Evolutionary conservation across 2,888 invertebrate genomes (phyloP).

Genomic region (Rhogogaster chlorosoma): DNA sequence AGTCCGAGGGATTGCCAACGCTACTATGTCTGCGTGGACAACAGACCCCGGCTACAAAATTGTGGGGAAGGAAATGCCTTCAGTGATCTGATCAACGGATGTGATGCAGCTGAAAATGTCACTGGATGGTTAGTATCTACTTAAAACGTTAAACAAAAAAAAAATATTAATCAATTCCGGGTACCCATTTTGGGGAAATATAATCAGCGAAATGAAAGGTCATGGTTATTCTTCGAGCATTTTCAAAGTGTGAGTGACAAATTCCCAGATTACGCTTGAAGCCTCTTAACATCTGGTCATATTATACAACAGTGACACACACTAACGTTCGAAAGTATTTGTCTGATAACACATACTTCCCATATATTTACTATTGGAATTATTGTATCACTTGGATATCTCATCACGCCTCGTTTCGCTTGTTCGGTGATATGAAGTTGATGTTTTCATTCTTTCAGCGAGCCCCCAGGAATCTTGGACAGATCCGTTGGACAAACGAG

Average conservation of each 20-base stretch:
- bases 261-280: not conserved
- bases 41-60: slow-evolving; percentile 85
- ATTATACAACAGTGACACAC: not conserved
- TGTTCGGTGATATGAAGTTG: not conserved
- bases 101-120: slow-evolving; percentile 90
- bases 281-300: not conserved
- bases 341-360: not conserved
- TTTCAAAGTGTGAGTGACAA: not conserved
- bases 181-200: not conserved
- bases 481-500: not conserved
- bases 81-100: slow-evolving; percentile 85
- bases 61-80: slow-evolving; percentile 90
- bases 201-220: not conserved
- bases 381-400: not conserved
- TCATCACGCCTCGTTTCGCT: not conserved
- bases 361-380: not conserved
- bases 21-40: slow-evolving; percentile 88
- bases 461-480: not conserved
- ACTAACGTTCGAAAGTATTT: not conserved
- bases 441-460: slow-evolving; percentile 21
- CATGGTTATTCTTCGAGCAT: not conserved
- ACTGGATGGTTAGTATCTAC: slow-evolving; percentile 81
- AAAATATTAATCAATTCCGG: not conserved
- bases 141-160: not conserved
- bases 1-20: slow-evolving; percentile 86